A percentile compares a stretch with the other conserved stretches of the same genome.
Conservation (phyloP, 1,140 invertebrate genomes). For the Drosophila orosa region DNA sequence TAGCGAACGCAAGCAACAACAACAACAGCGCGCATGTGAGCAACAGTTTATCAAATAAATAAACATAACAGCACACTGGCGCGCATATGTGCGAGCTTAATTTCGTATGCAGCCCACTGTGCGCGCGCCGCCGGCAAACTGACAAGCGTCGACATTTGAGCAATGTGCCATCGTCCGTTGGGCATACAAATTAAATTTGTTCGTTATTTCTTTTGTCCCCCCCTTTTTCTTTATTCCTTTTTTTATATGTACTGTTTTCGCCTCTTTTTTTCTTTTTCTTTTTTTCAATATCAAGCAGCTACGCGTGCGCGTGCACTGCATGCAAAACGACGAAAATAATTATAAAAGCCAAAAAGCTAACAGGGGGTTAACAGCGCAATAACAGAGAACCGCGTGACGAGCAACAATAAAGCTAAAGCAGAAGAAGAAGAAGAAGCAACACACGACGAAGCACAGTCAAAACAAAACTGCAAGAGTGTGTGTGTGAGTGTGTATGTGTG, state of each 20-base stretch:
- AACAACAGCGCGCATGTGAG: slow-evolving; percentile 16
- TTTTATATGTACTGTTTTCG: slow-evolving; percentile 13
- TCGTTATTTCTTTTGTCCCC: neutral
- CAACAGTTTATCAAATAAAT: slow-evolving; percentile 68
- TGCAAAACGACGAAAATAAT: slow-evolving; percentile 33
- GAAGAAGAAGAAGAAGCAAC: neutral
- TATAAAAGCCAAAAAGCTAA: slow-evolving; percentile 36
- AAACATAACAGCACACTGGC: slow-evolving; percentile 75
- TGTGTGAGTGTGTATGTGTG: slow-evolving; percentile 18
- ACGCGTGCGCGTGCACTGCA: slow-evolving; percentile 75
- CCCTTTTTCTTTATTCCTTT: slow-evolving; percentile 20
- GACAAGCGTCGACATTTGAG: slow-evolving; percentile 78
- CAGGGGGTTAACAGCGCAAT: slow-evolving; percentile 36
- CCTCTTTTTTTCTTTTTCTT: slow-evolving; percentile 21
- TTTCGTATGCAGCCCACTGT: slow-evolving; percentile 78
- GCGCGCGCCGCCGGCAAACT: slow-evolving; percentile 59
- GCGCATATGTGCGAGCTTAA: slow-evolving; percentile 27
- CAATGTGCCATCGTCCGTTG: slow-evolving; percentile 59
- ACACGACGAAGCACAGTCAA: slow-evolving; percentile 30
- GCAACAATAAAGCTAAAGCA: slow-evolving; percentile 10
- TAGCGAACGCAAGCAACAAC: slow-evolving; percentile 48
- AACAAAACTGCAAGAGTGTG: slow-evolving; percentile 28
- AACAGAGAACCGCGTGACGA: slow-evolving; percentile 23
- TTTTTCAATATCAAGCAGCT: slow-evolving; percentile 68
- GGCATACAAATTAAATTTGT: slow-evolving; percentile 69